phyloP scores from a whole-genome alignment of 2,113 vertebrate genomes.

The Delphinus delphis region DNA sequence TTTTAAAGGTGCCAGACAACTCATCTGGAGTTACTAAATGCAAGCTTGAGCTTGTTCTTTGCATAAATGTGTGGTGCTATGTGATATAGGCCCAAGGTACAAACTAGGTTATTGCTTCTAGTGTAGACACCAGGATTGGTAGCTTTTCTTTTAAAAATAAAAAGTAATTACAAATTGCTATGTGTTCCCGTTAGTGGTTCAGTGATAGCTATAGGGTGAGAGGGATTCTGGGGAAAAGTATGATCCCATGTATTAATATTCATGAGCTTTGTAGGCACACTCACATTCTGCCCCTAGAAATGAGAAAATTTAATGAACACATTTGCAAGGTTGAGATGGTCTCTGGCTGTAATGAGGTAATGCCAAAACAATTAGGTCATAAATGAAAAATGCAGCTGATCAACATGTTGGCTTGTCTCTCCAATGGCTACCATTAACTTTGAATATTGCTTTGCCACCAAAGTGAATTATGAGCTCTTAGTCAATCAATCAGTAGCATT shows the following conservation, averaged over 20 bases:
- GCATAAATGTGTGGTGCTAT: constrained; percentile 30
- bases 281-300: constrained; percentile 34
- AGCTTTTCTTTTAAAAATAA: constrained; percentile 65
- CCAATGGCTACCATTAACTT: background rate
- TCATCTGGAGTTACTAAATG: constrained; percentile 50
- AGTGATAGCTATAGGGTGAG: constrained; percentile 6
- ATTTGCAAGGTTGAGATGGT: background rate
- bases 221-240: background rate
- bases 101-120: constrained; percentile 37
- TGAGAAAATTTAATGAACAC: constrained; percentile 46
- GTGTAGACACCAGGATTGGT: constrained; percentile 1
- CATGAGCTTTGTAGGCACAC: constrained; percentile 25
- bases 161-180: constrained; percentile 60
- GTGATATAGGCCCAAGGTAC: background rate
- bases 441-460: constrained; percentile 18
- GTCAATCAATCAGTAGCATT: background rate
- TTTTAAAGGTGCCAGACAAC: constrained; percentile 59
- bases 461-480: background rate
- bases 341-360: background rate
- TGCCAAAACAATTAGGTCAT: constrained; percentile 19
- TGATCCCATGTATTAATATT: constrained; percentile 46
- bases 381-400: constrained; percentile 40
- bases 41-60: constrained; percentile 22
- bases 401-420: background rate
- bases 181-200: constrained; percentile 24